These are phyloP conservation scores for Calephelis virginiensis DNA, from an alignment of 1,140 invertebrate genomes.

Conservation along the genomic window DNA sequence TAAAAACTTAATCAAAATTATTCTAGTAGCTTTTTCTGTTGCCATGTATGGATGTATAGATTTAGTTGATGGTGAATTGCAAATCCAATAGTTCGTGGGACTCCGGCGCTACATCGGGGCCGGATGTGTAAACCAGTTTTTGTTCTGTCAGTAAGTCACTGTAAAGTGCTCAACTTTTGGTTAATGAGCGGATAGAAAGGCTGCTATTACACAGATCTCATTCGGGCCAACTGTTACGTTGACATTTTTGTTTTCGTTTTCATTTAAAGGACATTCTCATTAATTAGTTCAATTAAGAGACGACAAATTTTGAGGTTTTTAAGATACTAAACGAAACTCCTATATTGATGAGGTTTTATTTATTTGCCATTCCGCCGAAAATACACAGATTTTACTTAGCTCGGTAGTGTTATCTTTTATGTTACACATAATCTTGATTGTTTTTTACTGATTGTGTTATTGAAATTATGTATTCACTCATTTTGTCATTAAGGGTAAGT, in stretches of 20 bases:
- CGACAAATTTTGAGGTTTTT: neutral
- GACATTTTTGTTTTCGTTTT: constrained; percentile 26
- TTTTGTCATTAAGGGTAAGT: too few relatives aligned
- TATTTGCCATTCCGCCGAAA: too few relatives aligned
- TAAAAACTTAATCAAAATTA: neutral
- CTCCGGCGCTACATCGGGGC: constrained; percentile 42
- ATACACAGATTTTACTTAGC: too few relatives aligned
- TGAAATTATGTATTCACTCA: neutral
- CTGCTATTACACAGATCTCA: constrained; percentile 37
- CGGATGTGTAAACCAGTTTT: constrained; percentile 64
- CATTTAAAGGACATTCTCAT: neutral
- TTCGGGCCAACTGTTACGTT: constrained; percentile 25
- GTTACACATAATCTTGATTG: too few relatives aligned
- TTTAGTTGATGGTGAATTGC: constrained; percentile 1
- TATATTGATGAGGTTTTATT: neutral
- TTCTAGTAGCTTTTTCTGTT: neutral
- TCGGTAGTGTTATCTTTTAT: too few relatives aligned
- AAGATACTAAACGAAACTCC: neutral
- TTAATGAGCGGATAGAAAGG: constrained; percentile 72
- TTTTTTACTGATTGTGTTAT: too few relatives aligned
- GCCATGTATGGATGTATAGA: neutral
- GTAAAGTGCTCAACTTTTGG: constrained; percentile 44
- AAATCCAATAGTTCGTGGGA: constrained; percentile 23
- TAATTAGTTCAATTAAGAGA: constrained; percentile 11
- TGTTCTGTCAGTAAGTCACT: constrained; percentile 54